Evolutionary conservation across 2,888 invertebrate species (phyloP).

Genomic region (Myopa tessellatipennis): DNA sequence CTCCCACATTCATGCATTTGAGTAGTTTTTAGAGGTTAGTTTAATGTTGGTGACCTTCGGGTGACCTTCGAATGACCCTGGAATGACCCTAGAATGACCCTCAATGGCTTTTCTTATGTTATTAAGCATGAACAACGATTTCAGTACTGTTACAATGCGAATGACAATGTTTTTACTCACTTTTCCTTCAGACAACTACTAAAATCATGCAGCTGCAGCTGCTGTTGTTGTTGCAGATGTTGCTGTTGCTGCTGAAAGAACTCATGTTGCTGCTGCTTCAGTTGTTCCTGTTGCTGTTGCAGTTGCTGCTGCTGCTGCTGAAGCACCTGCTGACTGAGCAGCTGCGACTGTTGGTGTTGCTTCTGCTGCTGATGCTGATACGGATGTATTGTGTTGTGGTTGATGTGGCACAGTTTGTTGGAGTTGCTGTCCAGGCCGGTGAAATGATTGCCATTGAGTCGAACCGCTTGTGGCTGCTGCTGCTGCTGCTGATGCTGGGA

Average conservation of each 20-base stretch:
- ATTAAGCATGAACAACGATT: too few relatives aligned
- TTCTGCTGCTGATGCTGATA: constrained; percentile 56
- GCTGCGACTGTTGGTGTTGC: constrained; percentile 23
- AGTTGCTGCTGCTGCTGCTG: constrained; percentile 43
- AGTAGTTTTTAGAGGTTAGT: too few relatives aligned
- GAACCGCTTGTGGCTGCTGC: constrained; percentile 45
- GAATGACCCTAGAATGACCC: too few relatives aligned
- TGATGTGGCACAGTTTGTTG: constrained; percentile 60
- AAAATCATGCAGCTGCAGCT: constrained; percentile 57
- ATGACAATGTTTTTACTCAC: constrained; percentile 59
- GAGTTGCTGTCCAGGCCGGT: constrained; percentile 56
- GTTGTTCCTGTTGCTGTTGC: constrained; percentile 39
- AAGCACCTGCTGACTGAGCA: constrained; percentile 39
- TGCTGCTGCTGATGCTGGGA: constrained; percentile 54
- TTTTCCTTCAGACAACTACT: constrained; percentile 66
- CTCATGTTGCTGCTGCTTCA: constrained; percentile 34
- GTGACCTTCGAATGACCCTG: too few relatives aligned
- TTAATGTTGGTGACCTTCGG: too few relatives aligned
- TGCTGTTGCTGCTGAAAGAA: constrained; percentile 41
- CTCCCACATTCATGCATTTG: too few relatives aligned
- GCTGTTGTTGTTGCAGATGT: constrained; percentile 50
- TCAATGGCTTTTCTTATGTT: too few relatives aligned
- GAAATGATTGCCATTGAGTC: constrained; percentile 50
- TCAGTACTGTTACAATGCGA: too few relatives aligned
- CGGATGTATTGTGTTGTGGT: constrained; percentile 60